Conservation (phyloP, 2,888 invertebrate species). For the Drosophila mulleri region DNA sequence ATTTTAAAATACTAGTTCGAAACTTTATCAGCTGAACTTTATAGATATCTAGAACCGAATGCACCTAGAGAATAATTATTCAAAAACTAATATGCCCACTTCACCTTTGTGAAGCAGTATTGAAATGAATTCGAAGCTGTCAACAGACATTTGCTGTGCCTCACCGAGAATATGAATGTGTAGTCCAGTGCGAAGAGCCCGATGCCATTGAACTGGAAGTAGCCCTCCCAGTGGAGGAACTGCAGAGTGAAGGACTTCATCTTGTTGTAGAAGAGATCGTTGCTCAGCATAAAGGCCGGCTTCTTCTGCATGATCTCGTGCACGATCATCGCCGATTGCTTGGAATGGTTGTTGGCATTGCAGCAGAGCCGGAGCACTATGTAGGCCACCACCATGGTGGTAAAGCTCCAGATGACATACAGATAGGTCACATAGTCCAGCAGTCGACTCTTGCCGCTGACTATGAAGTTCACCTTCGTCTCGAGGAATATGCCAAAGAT, state of each 20-base stretch:
- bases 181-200: constrained; percentile 84
- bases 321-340: constrained; percentile 84
- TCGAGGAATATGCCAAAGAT: constrained; percentile 84
- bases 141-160: constrained; percentile 12
- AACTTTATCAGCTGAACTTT: too few relatives aligned
- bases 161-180: constrained; percentile 85
- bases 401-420: constrained; percentile 83
- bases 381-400: constrained; percentile 81
- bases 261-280: constrained; percentile 84
- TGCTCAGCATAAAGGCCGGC: constrained; percentile 84
- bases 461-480: constrained; percentile 83
- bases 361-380: constrained; percentile 82
- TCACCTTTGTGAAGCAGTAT: neutral
- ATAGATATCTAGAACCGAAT: too few relatives aligned
- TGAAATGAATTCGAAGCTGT: neutral
- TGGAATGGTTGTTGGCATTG: constrained; percentile 82
- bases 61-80: too few relatives aligned
- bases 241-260: constrained; percentile 85
- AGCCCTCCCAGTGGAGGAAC: constrained; percentile 85
- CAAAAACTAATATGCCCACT: neutral
- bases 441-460: constrained; percentile 75
- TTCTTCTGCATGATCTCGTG: constrained; percentile 85
- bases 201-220: constrained; percentile 84
- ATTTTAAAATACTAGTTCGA: too few relatives aligned
- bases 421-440: constrained; percentile 81